Conservation (phyloP, 2,113 vertebrate species). For the Xiphophorus couchianus region DNA sequence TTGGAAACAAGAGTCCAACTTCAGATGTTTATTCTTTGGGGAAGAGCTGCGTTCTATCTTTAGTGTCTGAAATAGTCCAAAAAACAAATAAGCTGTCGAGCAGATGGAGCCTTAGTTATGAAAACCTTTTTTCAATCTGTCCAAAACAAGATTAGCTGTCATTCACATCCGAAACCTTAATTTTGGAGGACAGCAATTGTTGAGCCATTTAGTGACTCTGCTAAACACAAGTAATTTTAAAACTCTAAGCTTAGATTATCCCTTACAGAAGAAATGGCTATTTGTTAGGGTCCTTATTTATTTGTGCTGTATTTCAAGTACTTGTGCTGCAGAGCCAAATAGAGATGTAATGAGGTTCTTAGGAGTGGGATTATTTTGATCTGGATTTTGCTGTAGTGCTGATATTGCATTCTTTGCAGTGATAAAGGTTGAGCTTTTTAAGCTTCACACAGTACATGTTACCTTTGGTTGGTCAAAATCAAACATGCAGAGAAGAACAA, state of each 20-base stretch:
- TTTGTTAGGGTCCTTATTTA: background rate
- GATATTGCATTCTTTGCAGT: background rate
- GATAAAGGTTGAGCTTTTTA: background rate
- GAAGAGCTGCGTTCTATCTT: background rate
- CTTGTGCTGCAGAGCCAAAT: background rate
- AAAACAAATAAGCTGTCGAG: constrained; percentile 6
- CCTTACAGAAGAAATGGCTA: too few species aligned
- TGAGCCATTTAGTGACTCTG: too few species aligned
- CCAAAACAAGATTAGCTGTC: background rate
- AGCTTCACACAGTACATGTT: background rate
- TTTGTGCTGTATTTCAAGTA: background rate
- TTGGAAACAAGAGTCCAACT: background rate
- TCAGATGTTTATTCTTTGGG: background rate
- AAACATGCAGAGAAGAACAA: background rate
- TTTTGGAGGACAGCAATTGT: too few species aligned
- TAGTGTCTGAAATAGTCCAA: background rate
- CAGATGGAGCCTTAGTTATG: constrained; percentile 25
- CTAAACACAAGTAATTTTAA: too few species aligned
- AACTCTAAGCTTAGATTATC: too few species aligned
- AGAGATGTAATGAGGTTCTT: constrained; percentile 10
- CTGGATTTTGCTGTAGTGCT: constrained; percentile 10
- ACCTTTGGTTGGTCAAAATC: background rate
- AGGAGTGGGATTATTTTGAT: constrained; percentile 24
- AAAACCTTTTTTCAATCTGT: background rate
- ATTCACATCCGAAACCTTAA: too few species aligned